Evolutionary conservation across 2,888 invertebrate genomes (phyloP).

Genomic region (Pomacea canaliculata): DNA sequence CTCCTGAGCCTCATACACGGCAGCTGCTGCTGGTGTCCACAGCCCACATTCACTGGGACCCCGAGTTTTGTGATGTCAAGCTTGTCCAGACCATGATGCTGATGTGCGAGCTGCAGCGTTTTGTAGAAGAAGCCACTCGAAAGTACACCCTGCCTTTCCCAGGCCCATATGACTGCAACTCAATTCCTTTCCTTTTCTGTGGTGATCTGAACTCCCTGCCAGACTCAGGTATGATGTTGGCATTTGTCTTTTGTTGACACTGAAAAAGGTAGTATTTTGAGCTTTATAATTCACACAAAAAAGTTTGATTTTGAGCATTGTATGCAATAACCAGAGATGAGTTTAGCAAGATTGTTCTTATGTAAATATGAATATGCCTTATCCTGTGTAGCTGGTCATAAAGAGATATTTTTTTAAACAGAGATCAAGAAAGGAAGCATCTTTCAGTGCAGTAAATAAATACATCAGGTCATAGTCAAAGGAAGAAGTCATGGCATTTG

Average conservation of each 20-base stretch:
- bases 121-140: conserved; percentile 61
- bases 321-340: no score
- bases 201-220: conserved; percentile 99
- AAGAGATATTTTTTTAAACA: no score
- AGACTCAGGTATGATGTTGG: conserved; percentile 81
- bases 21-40: conserved; percentile 88
- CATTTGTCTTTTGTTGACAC: no score
- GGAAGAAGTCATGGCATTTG: no score
- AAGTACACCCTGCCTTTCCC: conserved; percentile 26
- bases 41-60: conserved; percentile 99
- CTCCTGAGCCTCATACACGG: neutral
- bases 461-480: no score
- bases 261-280: no score
- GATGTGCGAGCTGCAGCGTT: conserved; percentile 90
- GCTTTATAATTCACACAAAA: neutral
- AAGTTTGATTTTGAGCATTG: no score
- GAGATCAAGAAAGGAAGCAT: no score
- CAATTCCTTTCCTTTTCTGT: conserved; percentile 92
- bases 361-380: no score
- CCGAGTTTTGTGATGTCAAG: conserved; percentile 99
- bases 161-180: conserved; percentile 68
- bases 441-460: no score
- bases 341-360: no score
- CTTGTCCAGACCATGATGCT: conserved; percentile 99
- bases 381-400: no score